Evolutionary conservation across 2,888 invertebrate species (phyloP).

Genomic region (Amiota communis): DNA sequence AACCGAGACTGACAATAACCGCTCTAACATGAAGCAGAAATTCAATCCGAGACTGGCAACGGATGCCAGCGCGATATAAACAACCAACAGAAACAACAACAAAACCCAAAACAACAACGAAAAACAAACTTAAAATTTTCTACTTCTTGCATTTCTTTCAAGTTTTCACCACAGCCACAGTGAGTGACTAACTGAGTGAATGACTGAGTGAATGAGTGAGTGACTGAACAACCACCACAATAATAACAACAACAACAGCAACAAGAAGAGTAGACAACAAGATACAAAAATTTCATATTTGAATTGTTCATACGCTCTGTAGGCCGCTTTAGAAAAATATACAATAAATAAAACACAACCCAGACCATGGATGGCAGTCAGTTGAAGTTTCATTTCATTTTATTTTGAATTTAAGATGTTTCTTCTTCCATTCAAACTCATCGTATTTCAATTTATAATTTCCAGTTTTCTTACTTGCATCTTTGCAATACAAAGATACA

Average conservation of each 20-base stretch:
- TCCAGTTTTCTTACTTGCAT: conserved; percentile 16
- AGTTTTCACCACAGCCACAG: conserved; percentile 52
- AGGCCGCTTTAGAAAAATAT: conserved; percentile 31
- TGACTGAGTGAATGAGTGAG: too few species aligned
- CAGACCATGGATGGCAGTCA: too few species aligned
- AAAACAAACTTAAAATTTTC: conserved; percentile 43
- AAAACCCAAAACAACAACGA: conserved; percentile 39
- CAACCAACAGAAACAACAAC: conserved; percentile 17
- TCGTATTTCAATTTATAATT: conserved; percentile 13
- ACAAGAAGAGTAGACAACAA: background rate
- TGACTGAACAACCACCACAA: background rate
- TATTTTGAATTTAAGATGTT: too few species aligned
- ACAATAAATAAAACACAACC: too few species aligned
- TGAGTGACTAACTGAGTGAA: conserved; percentile 38
- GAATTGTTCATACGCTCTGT: conserved; percentile 58
- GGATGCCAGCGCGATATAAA: conserved; percentile 11
- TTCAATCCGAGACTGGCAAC: conserved; percentile 21
- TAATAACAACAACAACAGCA: too few species aligned
- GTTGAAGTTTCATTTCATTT: too few species aligned
- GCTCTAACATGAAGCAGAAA: conserved; percentile 20
- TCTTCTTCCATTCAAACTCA: conserved; percentile 10
- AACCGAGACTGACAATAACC: background rate
- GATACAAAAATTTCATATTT: background rate
- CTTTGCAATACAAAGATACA: too few species aligned
- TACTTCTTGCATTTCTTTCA: conserved; percentile 52